Base-by-base conservation (phyloP, 2,797 vertebrate species). In the Dicrostonyx torquatus region DNA sequence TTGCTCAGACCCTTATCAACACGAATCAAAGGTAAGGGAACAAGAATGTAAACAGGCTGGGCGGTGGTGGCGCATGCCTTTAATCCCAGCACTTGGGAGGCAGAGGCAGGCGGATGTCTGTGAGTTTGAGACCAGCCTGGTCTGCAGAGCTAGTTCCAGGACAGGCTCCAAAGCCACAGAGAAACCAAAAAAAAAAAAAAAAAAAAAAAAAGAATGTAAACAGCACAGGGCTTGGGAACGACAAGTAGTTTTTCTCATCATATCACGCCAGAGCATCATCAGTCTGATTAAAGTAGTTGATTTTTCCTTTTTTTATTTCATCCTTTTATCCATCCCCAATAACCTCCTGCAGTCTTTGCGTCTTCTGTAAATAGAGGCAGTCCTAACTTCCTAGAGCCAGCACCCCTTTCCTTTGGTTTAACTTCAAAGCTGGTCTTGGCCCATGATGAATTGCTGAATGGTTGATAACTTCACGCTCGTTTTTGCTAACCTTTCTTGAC, bases 401-500 rank as follows among this genome's bases (percentile, higher is more conserved):
- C 98, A 98, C 97, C 97, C 98, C 98, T 98, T 98, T 75, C 97
- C 98, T 98, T 98, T 97, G 97, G 98, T 98, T 99, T 99, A 99
- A 98, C 99, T 99, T 99, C 99, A 99, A 98, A 99, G 98, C 98
- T 98, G 98, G 98, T 97, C 98, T 98, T 99, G 98, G 98, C 98
- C 98, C 98, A 99, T 99, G 99, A 99, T 99, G 99, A 99, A 99
- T 99, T 99, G 99, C 99, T 99, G 99, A 99, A 99, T 99, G 98
- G 98, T 98, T 99, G 99, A 99, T 99, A 99, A 99, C 99, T 98
- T 98, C 98, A 98, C 98, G 98, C 97, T 98, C 98, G 98, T 98
- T 99, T 98, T 98, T 99, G 97, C 99, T 99, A 99, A 99, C 99
- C 99, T 99, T 99, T 99, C 98, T 97, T 99, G 99, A 99, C 99